These are phyloP conservation scores for Coleophora deauratella DNA, from an alignment of 2,888 invertebrate species.

Conservation along the genomic window DNA sequence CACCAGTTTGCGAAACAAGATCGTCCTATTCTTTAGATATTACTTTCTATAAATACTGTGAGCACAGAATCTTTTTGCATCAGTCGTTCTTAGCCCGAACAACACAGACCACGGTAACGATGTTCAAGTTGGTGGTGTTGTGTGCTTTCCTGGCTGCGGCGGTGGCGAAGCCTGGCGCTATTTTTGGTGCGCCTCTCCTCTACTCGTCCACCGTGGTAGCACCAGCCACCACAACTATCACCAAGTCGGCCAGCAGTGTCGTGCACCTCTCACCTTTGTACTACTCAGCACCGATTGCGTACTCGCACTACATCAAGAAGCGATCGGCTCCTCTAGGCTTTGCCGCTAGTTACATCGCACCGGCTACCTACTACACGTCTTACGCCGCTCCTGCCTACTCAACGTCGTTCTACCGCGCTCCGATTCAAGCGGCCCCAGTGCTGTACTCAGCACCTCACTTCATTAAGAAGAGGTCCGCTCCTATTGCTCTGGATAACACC, in stretches of 20 bases:
- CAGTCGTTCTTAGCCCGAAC: conserved; percentile 47
- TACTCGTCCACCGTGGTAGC: conserved; percentile 30
- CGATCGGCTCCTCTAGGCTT: conserved; percentile 22
- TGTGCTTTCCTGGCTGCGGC: conserved; percentile 74
- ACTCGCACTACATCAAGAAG: conserved; percentile 42
- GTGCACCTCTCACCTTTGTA: conserved; percentile 51
- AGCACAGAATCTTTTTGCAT: conserved; percentile 29
- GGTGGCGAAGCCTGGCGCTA: conserved; percentile 48
- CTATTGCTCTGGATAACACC: conserved; percentile 12
- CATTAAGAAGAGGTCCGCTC: conserved; percentile 18
- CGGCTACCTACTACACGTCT: conserved; percentile 18
- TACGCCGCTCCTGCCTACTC: conserved; percentile 11
- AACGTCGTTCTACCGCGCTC: conserved; percentile 14
- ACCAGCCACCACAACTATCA: conserved; percentile 46
- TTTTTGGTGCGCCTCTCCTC: conserved; percentile 24
- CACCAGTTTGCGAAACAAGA: conserved; percentile 57
- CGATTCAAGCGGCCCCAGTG: conserved; percentile 5
- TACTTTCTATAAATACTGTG: conserved; percentile 56
- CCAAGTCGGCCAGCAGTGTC: conserved; percentile 55
- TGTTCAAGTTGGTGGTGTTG: conserved; percentile 73
- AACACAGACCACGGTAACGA: conserved; percentile 65
- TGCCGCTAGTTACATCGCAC: conserved; percentile 15
- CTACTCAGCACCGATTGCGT: conserved; percentile 36
- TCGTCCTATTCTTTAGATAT: conserved; percentile 48
- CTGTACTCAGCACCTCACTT: conserved; percentile 23